A percentile compares a stretch with the other conserved stretches of the same genome.
phyloP scores from a whole-genome alignment of 2,797 vertebrate species.

The Smutsia temminckii region DNA sequence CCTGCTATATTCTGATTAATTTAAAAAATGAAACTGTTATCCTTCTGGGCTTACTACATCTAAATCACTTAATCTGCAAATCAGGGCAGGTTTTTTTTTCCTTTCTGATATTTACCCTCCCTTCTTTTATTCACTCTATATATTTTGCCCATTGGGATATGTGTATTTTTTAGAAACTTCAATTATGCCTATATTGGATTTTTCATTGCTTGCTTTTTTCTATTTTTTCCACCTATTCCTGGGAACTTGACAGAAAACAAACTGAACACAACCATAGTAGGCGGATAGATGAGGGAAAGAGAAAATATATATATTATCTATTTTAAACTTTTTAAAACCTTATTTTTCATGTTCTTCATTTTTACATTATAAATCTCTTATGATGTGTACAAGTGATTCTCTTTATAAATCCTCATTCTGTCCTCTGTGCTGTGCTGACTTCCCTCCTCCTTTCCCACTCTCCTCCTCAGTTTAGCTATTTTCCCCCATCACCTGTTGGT shows the following conservation, averaged over 20 bases:
- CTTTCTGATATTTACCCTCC: not conserved
- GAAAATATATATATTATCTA: not conserved
- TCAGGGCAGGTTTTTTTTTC: not conserved
- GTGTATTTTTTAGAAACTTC: not conserved
- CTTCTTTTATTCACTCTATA: rapidly evolving
- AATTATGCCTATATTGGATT: not conserved
- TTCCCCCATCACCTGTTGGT: not conserved
- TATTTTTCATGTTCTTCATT: not conserved
- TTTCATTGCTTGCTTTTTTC: not conserved
- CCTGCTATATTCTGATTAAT: not conserved
- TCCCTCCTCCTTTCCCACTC: not conserved
- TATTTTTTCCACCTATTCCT: too few species aligned
- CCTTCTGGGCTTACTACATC: not conserved
- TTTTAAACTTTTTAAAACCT: not conserved
- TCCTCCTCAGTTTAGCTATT: too few species aligned
- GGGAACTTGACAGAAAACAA: too few species aligned
- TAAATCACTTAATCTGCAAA: not conserved
- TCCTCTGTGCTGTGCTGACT: not conserved
- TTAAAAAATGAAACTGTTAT: not conserved
- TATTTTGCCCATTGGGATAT: not conserved
- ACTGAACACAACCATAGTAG: too few species aligned
- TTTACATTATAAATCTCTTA: not conserved
- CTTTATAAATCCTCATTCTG: not conserved
- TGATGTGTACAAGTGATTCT: not conserved
- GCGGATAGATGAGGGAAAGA: too few species aligned